phyloP scores from a whole-genome alignment of 1,140 invertebrate species.

The Diabrotica virgifera region DNA sequence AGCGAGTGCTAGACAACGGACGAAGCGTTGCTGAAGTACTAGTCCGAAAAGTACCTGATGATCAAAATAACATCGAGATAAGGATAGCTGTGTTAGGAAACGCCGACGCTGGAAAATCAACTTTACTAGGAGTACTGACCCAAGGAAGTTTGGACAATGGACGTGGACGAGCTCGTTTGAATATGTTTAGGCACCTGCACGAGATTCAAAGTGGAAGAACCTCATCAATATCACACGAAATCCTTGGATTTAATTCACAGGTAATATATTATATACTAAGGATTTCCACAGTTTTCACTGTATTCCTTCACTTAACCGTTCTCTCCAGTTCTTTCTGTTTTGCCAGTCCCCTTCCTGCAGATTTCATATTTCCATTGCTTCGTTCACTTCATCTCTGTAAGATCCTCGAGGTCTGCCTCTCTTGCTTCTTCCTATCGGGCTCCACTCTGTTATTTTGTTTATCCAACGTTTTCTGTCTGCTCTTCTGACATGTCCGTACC shows the following conservation, averaged over 20 bases:
- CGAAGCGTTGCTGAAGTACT: conserved; percentile 80
- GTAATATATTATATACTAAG: no score
- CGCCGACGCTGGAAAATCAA: conserved; percentile 84
- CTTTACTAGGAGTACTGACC: conserved; percentile 89
- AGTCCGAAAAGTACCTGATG: conserved; percentile 87
- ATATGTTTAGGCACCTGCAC: conserved; percentile 94
- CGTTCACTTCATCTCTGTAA: no score
- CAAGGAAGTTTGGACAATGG: conserved; percentile 96
- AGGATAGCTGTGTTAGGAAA: conserved; percentile 90
- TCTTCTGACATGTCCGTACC: no score
- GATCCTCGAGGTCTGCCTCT: no score
- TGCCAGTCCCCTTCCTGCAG: no score
- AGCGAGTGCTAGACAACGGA: conserved; percentile 50
- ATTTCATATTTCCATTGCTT: no score
- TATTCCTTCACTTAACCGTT: no score
- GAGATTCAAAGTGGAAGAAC: conserved; percentile 95
- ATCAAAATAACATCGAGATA: conserved; percentile 86
- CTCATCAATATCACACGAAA: conserved; percentile 94
- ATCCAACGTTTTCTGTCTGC: no score
- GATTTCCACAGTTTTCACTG: no score
- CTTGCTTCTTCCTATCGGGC: no score
- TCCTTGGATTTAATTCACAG: conserved; percentile 87
- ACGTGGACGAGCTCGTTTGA: conserved; percentile 86
- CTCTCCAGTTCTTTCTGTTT: no score
- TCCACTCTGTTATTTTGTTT: no score